phyloP scores from a whole-genome alignment of 2,113 vertebrate genomes.

The Turnix velox region DNA sequence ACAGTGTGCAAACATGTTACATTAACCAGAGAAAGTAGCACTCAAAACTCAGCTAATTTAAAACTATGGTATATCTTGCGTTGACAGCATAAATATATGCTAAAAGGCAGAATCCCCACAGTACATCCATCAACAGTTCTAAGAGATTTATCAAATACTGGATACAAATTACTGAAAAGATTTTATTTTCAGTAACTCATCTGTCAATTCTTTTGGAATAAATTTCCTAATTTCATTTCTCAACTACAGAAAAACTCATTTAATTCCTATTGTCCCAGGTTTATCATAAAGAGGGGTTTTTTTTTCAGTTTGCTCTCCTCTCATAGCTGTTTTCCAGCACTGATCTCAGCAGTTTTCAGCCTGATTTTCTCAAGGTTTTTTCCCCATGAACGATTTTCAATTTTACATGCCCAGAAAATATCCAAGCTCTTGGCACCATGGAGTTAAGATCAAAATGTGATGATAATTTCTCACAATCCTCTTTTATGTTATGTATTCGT shows the following conservation, averaged over 20 bases:
- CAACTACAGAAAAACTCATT: background rate
- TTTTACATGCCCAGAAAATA: background rate
- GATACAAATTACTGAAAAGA: background rate
- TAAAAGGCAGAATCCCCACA: background rate
- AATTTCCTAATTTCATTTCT: background rate
- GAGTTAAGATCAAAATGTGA: background rate
- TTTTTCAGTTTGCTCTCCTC: background rate
- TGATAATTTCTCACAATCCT: background rate
- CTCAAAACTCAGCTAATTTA: background rate
- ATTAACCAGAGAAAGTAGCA: background rate
- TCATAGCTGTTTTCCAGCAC: background rate
- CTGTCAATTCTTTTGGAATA: background rate
- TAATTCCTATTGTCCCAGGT: background rate
- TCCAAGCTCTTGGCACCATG: background rate
- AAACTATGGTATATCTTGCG: background rate
- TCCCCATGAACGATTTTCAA: background rate
- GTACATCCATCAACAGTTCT: background rate
- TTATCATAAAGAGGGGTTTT: background rate
- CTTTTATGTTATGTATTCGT: background rate
- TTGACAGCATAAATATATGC: background rate
- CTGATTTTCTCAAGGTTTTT: background rate
- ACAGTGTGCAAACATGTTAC: accelerated
- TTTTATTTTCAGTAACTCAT: background rate
- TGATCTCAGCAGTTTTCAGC: background rate
- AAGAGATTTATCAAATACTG: background rate